Percentiles rank a stretch among this genome's conserved stretches.
These are phyloP conservation scores for Cosmia trapezina DNA, from an alignment of 2,888 invertebrate genomes.

Conservation along the genomic window DNA sequence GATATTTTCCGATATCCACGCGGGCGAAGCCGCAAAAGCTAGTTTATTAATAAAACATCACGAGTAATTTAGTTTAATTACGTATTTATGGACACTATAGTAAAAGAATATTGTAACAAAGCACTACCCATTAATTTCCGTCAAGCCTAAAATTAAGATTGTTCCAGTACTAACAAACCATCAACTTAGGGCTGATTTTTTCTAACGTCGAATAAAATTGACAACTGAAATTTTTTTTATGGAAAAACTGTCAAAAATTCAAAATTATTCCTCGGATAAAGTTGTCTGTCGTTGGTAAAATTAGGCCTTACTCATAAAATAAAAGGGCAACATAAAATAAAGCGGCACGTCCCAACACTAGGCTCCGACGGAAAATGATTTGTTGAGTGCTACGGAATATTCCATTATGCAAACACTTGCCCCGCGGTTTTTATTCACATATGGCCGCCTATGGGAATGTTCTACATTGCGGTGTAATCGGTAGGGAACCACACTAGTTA, in stretches of 20 bases:
- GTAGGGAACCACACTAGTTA: slow-evolving; percentile 7
- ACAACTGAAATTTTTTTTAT: too few relatives aligned
- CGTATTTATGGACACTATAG: neutral
- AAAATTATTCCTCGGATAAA: too few relatives aligned
- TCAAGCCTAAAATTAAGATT: neutral
- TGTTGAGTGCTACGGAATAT: slow-evolving; percentile 70
- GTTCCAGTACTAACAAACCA: neutral
- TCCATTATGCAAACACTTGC: slow-evolving; percentile 71
- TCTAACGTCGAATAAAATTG: too few relatives aligned
- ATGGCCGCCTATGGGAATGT: slow-evolving; percentile 50
- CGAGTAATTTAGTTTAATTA: neutral
- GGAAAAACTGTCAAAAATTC: too few relatives aligned
- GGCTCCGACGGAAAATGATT: slow-evolving; percentile 69
- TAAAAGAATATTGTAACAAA: neutral
- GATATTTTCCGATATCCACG: too few relatives aligned
- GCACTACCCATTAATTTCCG: neutral
- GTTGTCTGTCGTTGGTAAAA: too few relatives aligned
- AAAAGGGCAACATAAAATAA: slow-evolving; percentile 18
- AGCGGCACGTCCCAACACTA: slow-evolving; percentile 55
- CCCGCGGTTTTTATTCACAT: slow-evolving; percentile 57
- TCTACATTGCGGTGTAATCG: slow-evolving; percentile 36
- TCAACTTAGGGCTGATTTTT: neutral
- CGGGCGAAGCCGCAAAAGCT: too few relatives aligned
- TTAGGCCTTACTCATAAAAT: neutral
- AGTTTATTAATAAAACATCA: too few relatives aligned